Conservation (phyloP, 2,113 vertebrate species). For the Sinocyclocheilus rhinocerous region DNA sequence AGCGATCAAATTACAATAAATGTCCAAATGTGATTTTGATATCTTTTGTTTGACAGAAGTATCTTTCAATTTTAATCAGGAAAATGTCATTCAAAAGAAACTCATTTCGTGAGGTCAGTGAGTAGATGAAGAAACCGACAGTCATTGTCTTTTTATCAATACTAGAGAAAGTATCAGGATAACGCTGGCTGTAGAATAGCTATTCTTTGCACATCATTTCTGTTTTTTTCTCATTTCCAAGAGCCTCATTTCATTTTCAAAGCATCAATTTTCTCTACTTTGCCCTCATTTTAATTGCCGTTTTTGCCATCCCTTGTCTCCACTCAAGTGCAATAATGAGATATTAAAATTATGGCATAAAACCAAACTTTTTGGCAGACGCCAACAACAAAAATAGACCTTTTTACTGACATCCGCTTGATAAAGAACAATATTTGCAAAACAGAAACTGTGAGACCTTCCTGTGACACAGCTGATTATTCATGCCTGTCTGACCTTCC, state of each 20-base stretch:
- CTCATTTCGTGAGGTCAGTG: constrained; percentile 37
- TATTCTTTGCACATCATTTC: constrained; percentile 27
- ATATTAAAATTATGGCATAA: background rate
- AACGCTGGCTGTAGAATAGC: background rate
- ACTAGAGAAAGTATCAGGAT: background rate
- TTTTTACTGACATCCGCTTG: background rate
- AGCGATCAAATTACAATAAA: constrained; percentile 27
- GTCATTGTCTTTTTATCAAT: background rate
- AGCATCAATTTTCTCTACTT: constrained; percentile 23
- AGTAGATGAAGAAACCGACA: background rate
- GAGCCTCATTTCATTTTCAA: constrained; percentile 35
- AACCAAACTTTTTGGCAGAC: background rate
- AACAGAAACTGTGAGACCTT: background rate
- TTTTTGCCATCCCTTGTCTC: constrained; percentile 29
- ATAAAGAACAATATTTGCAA: constrained; percentile 16
- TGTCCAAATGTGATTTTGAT: constrained; percentile 25
- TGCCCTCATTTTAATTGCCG: constrained; percentile 27
- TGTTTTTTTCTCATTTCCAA: background rate
- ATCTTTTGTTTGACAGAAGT: constrained; percentile 40
- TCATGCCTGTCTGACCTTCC: background rate
- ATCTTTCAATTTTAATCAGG: constrained; percentile 53
- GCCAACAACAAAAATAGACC: background rate
- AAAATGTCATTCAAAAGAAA: constrained; percentile 40
- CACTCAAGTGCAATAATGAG: constrained; percentile 39
- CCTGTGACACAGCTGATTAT: constrained; percentile 6